Base-by-base conservation (phyloP, 37 sponge, comb jelly and placozoan genomes). In the Beroe forskalii region DNA sequence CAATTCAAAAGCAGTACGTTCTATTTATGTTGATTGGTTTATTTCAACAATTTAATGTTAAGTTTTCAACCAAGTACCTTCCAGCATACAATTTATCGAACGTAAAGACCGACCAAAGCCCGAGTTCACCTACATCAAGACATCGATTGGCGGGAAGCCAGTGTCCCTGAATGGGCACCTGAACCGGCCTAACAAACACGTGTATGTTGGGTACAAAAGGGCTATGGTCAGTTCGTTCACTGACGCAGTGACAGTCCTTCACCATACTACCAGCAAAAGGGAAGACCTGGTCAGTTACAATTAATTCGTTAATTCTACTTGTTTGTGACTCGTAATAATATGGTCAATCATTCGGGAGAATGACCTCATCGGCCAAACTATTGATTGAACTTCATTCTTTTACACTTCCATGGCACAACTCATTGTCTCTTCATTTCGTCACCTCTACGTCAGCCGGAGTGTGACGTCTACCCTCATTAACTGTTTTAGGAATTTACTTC, bases 151-250 rank as follows among this genome's bases (percentile, higher is more conserved):
- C 27, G 86, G 86, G 19, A 80, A 80, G 48, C 86, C 86, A 6
- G 86, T 80, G 31, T 80, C 86, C 48, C 86, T 80, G n/a, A 80
- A 80, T n/a, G 86, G 86, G n/a, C 86, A 80, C 86, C 38, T 80
- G 31, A 35, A 32, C 1, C 12, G 86, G n/a, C 86, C 86, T 33
- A 80, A 41, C 44, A 80, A 80, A 44, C 86, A 80, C 55, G 86
- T 80, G 55, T 80, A 80, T 25, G 1, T 80, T 22, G 86, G 86
- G 30, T 80, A 44, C 30, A 43, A 20, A 27, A 35, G 86, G 14
- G n/a, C 86, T 0, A 20, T 80, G 12, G 35, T 37, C 30, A 80
- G 40, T 25, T 80, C 86, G 17, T 80, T 80, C 20, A 80, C 86
- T 44, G 44, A 41, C 24, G 86, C 40, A 6, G 48, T 80, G 1